Evolutionary conservation across 2,113 vertebrate genomes (phyloP).

Genomic region (Erythrolamprus reginae): DNA sequence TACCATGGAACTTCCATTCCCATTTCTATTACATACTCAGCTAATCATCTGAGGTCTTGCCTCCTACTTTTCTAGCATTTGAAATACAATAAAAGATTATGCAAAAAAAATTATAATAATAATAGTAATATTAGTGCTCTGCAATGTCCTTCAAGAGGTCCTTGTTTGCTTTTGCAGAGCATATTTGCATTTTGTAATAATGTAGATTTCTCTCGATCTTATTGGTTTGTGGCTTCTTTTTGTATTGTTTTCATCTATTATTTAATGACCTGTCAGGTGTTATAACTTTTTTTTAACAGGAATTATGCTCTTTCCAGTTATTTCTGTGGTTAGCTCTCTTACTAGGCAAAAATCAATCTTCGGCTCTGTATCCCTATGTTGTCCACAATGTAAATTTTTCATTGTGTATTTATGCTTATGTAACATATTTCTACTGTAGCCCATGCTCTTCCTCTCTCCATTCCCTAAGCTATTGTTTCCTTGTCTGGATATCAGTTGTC

Average conservation of each 20-base stretch:
- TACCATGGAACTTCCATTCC: not conserved
- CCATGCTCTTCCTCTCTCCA: not conserved
- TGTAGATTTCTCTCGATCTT: not conserved
- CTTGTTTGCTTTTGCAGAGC: not conserved
- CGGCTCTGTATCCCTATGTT: too few relatives aligned
- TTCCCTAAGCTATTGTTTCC: not conserved
- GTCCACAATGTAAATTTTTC: not conserved
- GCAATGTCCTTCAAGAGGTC: not conserved
- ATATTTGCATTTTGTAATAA: not conserved
- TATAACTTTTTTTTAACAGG: not conserved
- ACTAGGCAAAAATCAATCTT: not conserved
- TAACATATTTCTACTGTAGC: not conserved
- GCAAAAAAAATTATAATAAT: not conserved
- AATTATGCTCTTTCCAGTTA: not conserved
- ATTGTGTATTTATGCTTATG: not conserved
- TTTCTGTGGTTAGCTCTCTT: not conserved
- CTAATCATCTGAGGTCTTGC: not conserved
- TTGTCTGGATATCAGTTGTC: not conserved
- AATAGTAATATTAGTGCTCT: not conserved
- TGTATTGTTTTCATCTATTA: not conserved
- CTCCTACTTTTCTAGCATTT: not conserved
- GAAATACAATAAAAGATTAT: not conserved
- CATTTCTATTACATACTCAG: not conserved
- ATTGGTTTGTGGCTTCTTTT: not conserved
- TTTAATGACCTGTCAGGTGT: not conserved